Base-by-base conservation (phyloP, 64 coral and sea anemone species). In the Trachythela sp. region DNA sequence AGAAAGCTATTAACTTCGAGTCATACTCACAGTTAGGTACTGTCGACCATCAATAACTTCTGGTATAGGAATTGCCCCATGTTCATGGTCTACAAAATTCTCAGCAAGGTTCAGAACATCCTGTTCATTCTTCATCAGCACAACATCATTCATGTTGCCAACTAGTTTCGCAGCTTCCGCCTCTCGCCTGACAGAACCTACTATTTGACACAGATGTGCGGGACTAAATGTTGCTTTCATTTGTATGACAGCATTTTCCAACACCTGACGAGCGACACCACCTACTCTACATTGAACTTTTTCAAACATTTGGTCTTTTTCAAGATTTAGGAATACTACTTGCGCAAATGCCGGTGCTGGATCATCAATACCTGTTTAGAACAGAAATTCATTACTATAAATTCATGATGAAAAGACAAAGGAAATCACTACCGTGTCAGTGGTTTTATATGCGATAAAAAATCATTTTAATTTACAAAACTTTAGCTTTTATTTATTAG, bases 231-330 rank as follows among this genome's bases (percentile, higher is more conserved):
- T 80, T 18, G 37, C 75, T 22, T 80, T 80, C 75, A 80, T 80
- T 18, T 80, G 75, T 15, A 80, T 80, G 8, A 80, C 75, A 36
- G 75, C 75, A 40, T 80, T 35, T 40, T 80, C 75, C 32, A 80
- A 22, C 14, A 80, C 20, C 33, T 35, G 75, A 9, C 37, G 8
- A 18, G 75, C 75, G 33, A 36, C 4, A 20, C 75, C 75, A 9
- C 75, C 75, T 18, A 15, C 30, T 37, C 75, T 35, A 37, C 75
- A 37, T 80, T 80, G 75, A 17, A 80, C 75, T 38, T 80, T 80
- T 8, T 80, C 33, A 22, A 80, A 80, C 13, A 80, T 35, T 30
- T 80, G 31, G 20, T 36, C 37, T 22, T 80, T 30, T 35, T 17
- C 37, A 35, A 80, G 37, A 29, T 80, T 80, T 18, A 37, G 20